Evolutionary conservation across 2,797 vertebrate species (phyloP), one percentile per base, ranked within the genome.

Genomic region (Pampus argenteus): DNA sequence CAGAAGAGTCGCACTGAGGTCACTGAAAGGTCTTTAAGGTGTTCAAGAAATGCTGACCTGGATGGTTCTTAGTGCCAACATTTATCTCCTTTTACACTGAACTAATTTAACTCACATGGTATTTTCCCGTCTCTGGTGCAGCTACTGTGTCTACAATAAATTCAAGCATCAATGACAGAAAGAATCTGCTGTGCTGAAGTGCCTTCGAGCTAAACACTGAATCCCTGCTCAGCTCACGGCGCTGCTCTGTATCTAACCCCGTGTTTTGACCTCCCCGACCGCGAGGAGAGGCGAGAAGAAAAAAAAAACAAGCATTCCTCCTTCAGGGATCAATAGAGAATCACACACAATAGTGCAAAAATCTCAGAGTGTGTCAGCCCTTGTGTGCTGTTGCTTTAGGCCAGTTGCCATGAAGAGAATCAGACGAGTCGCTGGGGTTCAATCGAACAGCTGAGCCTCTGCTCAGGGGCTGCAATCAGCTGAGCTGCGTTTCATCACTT

Each of bases 391-490:
- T 74, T 66, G 86, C 82, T 89, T 48, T 38, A 74, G 87, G 87
- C 79, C 79, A 1, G 66, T 71, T 66, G 84, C 86, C 81, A 83
- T 17, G 5, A 40, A 68, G 75, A 49, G 79, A 80, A 72, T 65
- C 59, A 38, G 78, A 72, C 77, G 73, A 62, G 14, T 71, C 63
- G 49, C 71, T 55, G 47, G 67, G 71, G 76, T 75, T 79, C 81
- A 80, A 82, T 64, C 42, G 5, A 86, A 81, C 88, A 88, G 86
- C 85, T 89, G 88, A 69, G 81, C 66, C 34, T 60, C 66, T 22
- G 59, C 71, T 79, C 23, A 3, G 66, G 77, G 72, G 74, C 78
- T 69, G 54, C 71, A 59, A 86, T 91, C 89, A 87, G 89, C 88
- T 86, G 84, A 86, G 79, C 57, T 15, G 31, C 3, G 54, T 66